Percentiles rank a stretch among this genome's conserved stretches.
Conservation (phyloP, 1,140 invertebrate genomes). For the Papilio dardanus region DNA sequence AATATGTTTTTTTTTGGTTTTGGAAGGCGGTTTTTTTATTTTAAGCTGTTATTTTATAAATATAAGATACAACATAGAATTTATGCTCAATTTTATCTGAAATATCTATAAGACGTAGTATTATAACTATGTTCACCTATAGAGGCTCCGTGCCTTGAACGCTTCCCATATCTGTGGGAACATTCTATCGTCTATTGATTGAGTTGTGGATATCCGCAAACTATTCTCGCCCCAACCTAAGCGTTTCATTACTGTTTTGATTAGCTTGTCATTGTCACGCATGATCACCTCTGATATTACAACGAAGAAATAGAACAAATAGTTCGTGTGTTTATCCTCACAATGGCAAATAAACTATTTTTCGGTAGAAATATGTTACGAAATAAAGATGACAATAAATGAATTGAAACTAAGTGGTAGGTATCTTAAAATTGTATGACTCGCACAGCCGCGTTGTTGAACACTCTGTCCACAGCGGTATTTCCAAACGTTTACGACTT, state of each 20-base stretch:
- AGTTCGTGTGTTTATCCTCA: background rate
- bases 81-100: background rate
- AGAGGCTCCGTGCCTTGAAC: background rate
- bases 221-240: background rate
- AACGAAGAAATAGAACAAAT: background rate
- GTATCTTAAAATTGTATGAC: too few species aligned
- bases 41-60: background rate
- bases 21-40: too few species aligned
- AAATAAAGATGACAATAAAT: too few species aligned
- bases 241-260: background rate
- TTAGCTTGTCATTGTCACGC: background rate
- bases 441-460: too few species aligned
- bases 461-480: too few species aligned
- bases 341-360: background rate
- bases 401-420: too few species aligned
- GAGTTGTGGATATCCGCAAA: background rate
- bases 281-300: background rate
- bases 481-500: too few species aligned
- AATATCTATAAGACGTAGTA: background rate
- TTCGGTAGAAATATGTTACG: background rate
- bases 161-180: background rate
- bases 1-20: too few species aligned
- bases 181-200: constrained; percentile 8
- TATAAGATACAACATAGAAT: background rate
- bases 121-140: background rate